These are phyloP conservation scores for Willisornis vidua DNA, from an alignment of 2,113 vertebrate species.

Conservation along the genomic window DNA sequence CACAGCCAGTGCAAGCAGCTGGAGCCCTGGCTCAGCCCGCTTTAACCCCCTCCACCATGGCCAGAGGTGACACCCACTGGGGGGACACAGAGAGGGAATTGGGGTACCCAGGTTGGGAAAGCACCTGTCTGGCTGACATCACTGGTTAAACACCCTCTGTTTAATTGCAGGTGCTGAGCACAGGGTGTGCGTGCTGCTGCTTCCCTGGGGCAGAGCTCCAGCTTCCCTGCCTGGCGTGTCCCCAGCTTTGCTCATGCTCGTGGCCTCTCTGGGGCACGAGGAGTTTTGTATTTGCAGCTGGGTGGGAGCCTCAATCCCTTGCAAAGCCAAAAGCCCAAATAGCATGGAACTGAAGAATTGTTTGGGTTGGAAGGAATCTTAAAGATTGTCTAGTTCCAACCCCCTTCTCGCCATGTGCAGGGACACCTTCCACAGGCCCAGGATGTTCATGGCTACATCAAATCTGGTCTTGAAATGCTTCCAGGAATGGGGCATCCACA, in stretches of 20 bases:
- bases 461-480: not conserved
- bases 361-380: not conserved
- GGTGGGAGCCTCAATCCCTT: accelerated
- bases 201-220: not conserved
- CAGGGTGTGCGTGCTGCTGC: accelerated
- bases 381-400: not conserved
- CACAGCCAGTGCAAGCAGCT: not conserved
- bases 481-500: not conserved
- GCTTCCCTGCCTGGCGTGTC: accelerated
- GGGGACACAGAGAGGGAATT: accelerated
- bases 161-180: not conserved
- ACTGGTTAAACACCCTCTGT: not conserved
- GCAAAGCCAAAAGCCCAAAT: not conserved
- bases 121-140: not conserved
- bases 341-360: not conserved
- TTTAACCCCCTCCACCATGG: not conserved
- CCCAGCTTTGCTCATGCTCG: not conserved
- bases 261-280: not conserved
- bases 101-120: accelerated
- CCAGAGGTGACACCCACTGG: accelerated
- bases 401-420: not conserved
- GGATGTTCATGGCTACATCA: not conserved
- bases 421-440: not conserved
- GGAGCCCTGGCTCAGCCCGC: not conserved
- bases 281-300: not conserved